Evolutionary conservation across 2,113 vertebrate genomes (phyloP).

Genomic region (Antechinus stuartii): DNA sequence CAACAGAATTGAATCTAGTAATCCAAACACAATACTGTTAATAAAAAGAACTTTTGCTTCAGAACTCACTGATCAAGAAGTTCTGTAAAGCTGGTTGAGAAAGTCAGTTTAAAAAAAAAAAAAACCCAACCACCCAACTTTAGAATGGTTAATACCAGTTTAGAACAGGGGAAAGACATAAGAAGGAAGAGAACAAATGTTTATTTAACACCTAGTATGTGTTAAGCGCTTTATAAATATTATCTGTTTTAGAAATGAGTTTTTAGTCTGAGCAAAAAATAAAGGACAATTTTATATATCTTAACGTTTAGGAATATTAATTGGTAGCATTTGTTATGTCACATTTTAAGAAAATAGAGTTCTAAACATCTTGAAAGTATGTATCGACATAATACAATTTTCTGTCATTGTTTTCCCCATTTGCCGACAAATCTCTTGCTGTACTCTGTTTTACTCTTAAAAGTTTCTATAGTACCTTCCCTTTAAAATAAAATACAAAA

Average conservation of each 20-base stretch:
- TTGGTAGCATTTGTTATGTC: background rate
- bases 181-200: background rate
- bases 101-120: background rate
- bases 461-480: slow-evolving; percentile 51
- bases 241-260: background rate
- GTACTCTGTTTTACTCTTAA: slow-evolving; percentile 28
- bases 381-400: slow-evolving; percentile 28
- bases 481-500: slow-evolving; percentile 63
- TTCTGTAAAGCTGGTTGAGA: background rate
- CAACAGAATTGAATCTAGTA: background rate
- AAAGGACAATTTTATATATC: background rate
- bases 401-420: slow-evolving; percentile 11
- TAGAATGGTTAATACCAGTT: slow-evolving; percentile 57
- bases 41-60: background rate
- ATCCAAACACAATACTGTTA: background rate
- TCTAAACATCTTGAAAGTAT: slow-evolving; percentile 29
- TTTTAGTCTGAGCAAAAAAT: background rate
- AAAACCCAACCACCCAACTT: background rate
- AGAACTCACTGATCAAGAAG: background rate
- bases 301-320: background rate
- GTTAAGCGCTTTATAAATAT: too few species aligned
- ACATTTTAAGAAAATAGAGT: background rate
- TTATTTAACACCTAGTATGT: too few species aligned
- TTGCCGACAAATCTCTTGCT: slow-evolving; percentile 43
- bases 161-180: background rate